Conservation (phyloP, 2,797 vertebrate genomes). For the Lemur catta region DNA sequence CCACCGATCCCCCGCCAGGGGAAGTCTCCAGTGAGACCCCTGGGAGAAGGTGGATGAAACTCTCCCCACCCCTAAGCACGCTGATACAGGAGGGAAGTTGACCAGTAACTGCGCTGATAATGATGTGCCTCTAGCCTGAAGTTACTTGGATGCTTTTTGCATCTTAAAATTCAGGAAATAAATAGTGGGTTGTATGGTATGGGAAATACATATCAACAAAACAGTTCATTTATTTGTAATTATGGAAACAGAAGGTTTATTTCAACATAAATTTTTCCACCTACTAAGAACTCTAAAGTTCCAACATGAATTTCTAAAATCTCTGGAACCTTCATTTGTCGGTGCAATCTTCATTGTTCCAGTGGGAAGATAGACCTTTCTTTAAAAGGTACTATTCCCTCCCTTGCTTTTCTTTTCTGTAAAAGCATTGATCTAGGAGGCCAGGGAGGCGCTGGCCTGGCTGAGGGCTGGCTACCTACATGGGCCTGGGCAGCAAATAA, state of each 20-base stretch:
- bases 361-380: background rate
- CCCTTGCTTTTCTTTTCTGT: background rate
- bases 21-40: no score
- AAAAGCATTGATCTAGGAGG: background rate
- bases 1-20: background rate
- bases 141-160: background rate
- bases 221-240: background rate
- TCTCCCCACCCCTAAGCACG: background rate
- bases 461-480: no score
- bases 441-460: background rate
- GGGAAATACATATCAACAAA: background rate
- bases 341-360: background rate
- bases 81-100: background rate
- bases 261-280: background rate
- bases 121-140: rapidly evolving
- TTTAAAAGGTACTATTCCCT: background rate
- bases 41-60: background rate
- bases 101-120: background rate
- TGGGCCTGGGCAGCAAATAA: background rate
- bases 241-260: background rate
- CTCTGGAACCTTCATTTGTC: background rate
- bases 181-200: no score
- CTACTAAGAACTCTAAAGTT: background rate
- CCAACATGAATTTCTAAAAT: background rate
- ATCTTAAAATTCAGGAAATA: background rate